These are phyloP conservation scores for Oryzias javanicus DNA, from an alignment of 2,113 vertebrate genomes.

Conservation along the genomic window DNA sequence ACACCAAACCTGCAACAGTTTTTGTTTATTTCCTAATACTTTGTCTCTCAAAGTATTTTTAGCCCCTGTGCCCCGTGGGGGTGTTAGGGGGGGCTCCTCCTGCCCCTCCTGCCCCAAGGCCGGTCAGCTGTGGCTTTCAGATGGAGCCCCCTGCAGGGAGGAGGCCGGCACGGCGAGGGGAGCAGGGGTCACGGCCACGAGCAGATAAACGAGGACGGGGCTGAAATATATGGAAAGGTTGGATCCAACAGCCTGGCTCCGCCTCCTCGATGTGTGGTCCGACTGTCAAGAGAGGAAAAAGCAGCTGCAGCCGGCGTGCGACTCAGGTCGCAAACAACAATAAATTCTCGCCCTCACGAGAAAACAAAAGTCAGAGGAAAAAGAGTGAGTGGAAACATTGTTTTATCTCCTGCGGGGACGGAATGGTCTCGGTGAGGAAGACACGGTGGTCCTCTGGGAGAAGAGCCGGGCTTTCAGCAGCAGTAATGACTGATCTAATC, in stretches of 20 bases:
- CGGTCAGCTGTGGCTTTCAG: constrained; percentile 48
- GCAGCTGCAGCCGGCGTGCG: constrained; percentile 33
- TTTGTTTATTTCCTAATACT: constrained; percentile 2
- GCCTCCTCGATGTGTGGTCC: constrained; percentile 63
- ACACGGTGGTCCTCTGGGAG: constrained; percentile 61
- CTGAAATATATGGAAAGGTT: constrained; percentile 43
- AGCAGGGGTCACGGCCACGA: constrained; percentile 32
- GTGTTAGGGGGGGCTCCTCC: constrained; percentile 48
- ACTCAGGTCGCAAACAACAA: constrained; percentile 9
- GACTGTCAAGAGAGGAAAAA: constrained; percentile 26
- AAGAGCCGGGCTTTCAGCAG: constrained; percentile 43
- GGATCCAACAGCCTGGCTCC: constrained; percentile 42
- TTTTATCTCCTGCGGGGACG: constrained; percentile 31
- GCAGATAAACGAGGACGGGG: constrained; percentile 53
- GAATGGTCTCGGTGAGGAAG: constrained; percentile 51
- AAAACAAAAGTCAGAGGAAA: constrained; percentile 9
- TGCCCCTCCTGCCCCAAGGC: constrained; percentile 56
- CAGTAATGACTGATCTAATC: constrained; percentile 66
- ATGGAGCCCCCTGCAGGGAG: constrained; percentile 36
- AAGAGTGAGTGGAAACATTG: constrained; percentile 49
- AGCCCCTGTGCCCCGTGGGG: too few relatives aligned
- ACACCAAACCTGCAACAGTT: neutral
- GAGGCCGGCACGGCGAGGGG: constrained; percentile 28
- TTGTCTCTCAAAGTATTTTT: too few relatives aligned
- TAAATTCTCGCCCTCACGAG: constrained; percentile 5